Evolutionary conservation across 2,113 vertebrate genomes (phyloP).

Genomic region (Leucosticte australis): DNA sequence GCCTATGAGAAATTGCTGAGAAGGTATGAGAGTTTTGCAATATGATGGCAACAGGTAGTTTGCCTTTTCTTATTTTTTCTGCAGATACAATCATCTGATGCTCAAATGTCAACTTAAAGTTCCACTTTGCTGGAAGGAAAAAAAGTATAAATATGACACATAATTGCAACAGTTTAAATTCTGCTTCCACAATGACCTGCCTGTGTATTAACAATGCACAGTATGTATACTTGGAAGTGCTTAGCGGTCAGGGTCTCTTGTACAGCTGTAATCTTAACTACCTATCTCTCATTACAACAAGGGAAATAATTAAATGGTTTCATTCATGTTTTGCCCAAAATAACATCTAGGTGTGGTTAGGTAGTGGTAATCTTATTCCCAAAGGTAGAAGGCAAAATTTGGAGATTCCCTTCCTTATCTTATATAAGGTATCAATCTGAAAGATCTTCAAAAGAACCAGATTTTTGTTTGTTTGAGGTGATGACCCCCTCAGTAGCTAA

Average conservation of each 20-base stretch:
- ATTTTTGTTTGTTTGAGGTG: not conserved
- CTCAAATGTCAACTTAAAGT: not conserved
- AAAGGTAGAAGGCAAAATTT: not conserved
- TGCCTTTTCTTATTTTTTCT: not conserved
- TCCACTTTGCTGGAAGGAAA: not conserved
- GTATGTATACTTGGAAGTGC: not conserved
- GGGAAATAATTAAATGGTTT: not conserved
- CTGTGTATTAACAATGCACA: not conserved
- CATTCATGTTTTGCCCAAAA: not conserved
- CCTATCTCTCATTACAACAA: not conserved
- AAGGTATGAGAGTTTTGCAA: too few species aligned
- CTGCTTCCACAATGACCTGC: not conserved
- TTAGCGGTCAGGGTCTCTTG: not conserved
- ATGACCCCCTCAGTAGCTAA: not conserved
- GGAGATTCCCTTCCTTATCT: not conserved
- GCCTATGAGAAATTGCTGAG: too few species aligned
- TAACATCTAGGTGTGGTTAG: not conserved
- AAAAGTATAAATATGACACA: not conserved
- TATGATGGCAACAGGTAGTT: not conserved
- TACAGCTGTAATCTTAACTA: not conserved
- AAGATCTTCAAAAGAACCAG: not conserved
- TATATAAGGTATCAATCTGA: not conserved
- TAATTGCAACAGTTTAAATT: not conserved
- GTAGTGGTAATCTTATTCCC: not conserved
- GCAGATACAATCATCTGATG: not conserved